Percentiles rank a stretch among this genome's conserved stretches.
Conservation (phyloP, 2,888 invertebrate species). For the Ophraella communa region DNA sequence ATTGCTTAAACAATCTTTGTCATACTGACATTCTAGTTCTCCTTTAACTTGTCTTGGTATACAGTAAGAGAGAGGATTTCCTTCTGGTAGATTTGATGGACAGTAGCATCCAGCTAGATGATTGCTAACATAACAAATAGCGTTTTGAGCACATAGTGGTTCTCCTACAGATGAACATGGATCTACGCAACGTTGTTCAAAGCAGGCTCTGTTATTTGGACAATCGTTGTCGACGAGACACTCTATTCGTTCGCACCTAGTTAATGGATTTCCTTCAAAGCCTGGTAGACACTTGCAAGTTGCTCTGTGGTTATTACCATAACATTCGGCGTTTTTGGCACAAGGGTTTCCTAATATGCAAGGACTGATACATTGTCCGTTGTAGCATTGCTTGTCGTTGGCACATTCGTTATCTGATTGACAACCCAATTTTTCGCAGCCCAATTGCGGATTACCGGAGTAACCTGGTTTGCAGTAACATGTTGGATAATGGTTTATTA, state of each 20-base stretch:
- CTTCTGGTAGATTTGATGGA: constrained; percentile 77
- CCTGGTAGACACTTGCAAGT: constrained; percentile 81
- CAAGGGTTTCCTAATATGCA: constrained; percentile 82
- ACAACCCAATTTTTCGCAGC: constrained; percentile 83
- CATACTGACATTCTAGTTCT: constrained; percentile 75
- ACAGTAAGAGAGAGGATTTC: constrained; percentile 82
- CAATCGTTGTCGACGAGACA: constrained; percentile 83
- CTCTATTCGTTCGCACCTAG: constrained; percentile 77
- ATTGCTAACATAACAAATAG: constrained; percentile 79
- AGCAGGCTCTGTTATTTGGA: constrained; percentile 75
- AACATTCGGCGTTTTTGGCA: constrained; percentile 84
- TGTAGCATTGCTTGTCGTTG: constrained; percentile 81
- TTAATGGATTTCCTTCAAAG: constrained; percentile 80
- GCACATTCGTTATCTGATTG: constrained; percentile 82
- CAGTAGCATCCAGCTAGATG: constrained; percentile 85
- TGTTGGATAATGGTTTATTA: constrained; percentile 83
- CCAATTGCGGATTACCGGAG: constrained; percentile 84
- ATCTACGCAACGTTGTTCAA: constrained; percentile 75
- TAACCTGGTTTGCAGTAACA: constrained; percentile 83
- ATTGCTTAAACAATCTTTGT: constrained; percentile 81
- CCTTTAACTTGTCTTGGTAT: constrained; percentile 62
- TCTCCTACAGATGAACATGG: constrained; percentile 73
- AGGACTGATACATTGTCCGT: constrained; percentile 81
- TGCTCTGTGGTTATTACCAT: constrained; percentile 78
- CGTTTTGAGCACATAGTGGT: constrained; percentile 83